Conservation (phyloP, 23 tunicate species). For the Botrylloides violaceus region DNA sequence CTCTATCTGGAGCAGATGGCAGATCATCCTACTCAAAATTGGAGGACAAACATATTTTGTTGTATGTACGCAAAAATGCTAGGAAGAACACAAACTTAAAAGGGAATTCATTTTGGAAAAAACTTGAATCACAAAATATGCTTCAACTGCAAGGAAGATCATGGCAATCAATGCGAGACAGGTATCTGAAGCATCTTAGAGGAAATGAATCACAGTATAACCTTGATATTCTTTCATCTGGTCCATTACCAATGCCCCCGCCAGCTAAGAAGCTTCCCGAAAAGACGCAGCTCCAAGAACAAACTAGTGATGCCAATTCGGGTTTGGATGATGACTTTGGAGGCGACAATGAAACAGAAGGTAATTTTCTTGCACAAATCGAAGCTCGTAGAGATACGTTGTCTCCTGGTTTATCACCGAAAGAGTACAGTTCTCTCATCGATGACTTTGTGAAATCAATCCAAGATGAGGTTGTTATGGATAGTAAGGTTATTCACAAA, state of each 20-base stretch:
- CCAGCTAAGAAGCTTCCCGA: background rate
- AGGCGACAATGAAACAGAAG: background rate
- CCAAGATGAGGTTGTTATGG: background rate
- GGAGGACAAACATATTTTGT: slow-evolving; percentile 15
- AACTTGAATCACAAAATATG: slow-evolving; percentile 15
- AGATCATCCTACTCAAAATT: slow-evolving; percentile 1
- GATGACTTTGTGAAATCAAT: slow-evolving; percentile 17
- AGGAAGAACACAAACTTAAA: background rate
- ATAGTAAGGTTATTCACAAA: slow-evolving; percentile 2
- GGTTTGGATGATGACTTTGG: background rate
- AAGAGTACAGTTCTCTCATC: slow-evolving; percentile 8
- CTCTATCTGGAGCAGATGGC: background rate
- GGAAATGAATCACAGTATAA: slow-evolving; percentile 13
- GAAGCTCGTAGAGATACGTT: background rate
- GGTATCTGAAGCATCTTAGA: slow-evolving; percentile 20
- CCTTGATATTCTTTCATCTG: background rate
- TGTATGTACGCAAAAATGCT: slow-evolving; percentile 2
- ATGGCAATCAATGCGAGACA: slow-evolving; percentile 20
- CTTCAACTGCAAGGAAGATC: slow-evolving; percentile 23
- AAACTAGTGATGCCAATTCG: too few species aligned
- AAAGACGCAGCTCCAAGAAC: background rate
- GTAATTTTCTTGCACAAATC: slow-evolving; percentile 14
- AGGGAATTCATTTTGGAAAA: slow-evolving; percentile 28
- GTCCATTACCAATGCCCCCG: slow-evolving; percentile 24
- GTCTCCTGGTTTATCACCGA: slow-evolving; percentile 22